Base-by-base conservation (phyloP, 2,888 invertebrate species). In the Eristalis pertinax region DNA sequence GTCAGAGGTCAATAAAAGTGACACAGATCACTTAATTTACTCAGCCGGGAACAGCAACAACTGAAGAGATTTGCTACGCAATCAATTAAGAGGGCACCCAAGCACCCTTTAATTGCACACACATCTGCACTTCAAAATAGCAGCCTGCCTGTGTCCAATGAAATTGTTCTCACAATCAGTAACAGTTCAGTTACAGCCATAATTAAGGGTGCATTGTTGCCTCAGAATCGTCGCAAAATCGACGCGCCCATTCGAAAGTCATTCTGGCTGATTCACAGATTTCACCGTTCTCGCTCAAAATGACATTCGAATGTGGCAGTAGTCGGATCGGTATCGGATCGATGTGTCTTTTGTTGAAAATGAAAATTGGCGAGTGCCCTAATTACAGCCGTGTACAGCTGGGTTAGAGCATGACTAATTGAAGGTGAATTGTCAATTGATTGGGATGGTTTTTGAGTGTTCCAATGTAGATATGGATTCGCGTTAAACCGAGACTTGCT, bases 121-220 rank as follows among this genome's bases (percentile, higher is more conserved):
- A 19, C 83, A 83, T 73, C 83, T 83, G 83, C 60, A 43, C 41
- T 26, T 60, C 3, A 32, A 32, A 50, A 62, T 63, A 24, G 50
- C 13, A 7, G 38, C 50, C 13, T 64, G 64, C 41, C 43, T 43
- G 64, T 50, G 58, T 3, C 58, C 75, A 84, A 80, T 80, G 72
- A 35, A 72, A 73, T 19, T 38, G 62, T 68, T 62, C 35, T 24
- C 62, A 70, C 43, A 70, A 84, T 70, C 60, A 65, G 10, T 62
- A 68, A 19, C 32, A 76, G 72, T 68, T 50, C 50, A 5, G 19
- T 50, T 58, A 76, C 73, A 19, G 58, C 43, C 76, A 76, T 72
- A 85, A 85, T 85, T 85, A 85, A 73, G 72, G 69, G 50, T 35
- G 56, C 58, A 85, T 85, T 85, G 84, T 85, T 70, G 35, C 26